Conservation (phyloP, 2,888 invertebrate species). For the Chaetogeoica ovagalla region DNA sequence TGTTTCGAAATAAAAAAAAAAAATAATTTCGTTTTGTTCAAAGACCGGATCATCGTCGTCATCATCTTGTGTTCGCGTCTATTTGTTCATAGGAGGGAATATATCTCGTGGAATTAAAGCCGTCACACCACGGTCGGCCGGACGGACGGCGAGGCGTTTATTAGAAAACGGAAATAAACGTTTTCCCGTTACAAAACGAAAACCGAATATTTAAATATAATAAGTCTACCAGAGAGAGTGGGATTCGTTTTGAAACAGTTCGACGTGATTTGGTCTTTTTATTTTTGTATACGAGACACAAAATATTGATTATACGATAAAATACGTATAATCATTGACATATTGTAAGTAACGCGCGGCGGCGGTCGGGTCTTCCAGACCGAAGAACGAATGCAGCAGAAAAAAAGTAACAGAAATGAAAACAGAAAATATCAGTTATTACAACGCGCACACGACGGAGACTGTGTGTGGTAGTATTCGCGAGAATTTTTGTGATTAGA, state of each 20-base stretch:
- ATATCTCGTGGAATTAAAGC: not conserved
- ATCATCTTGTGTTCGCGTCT: constrained; percentile 14
- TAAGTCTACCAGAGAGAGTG: constrained; percentile 10
- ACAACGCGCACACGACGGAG: too few species aligned
- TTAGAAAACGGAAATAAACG: constrained; percentile 48
- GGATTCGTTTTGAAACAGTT: constrained; percentile 8
- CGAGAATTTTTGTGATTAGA: too few species aligned
- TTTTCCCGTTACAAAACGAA: constrained; percentile 46
- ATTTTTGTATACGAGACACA: not conserved
- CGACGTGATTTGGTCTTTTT: not conserved
- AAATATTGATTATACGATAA: too few species aligned
- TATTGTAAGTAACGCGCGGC: too few species aligned
- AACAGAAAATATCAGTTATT: too few species aligned
- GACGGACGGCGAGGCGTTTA: not conserved
- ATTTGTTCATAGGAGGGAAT: constrained; percentile 7
- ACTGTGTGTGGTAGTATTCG: too few species aligned
- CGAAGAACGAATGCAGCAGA: too few species aligned
- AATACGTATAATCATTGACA: too few species aligned
- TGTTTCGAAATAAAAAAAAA: not conserved
- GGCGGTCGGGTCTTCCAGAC: too few species aligned
- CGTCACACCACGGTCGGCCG: too few species aligned
- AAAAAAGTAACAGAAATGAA: too few species aligned
- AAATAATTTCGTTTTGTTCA: constrained; percentile 38
- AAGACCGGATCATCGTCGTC: constrained; percentile 24
- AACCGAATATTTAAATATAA: constrained; percentile 44